Percentiles rank a stretch among this genome's conserved stretches.
phyloP scores from a whole-genome alignment of 2,797 vertebrate genomes.

The Okamejei kenojei region DNA sequence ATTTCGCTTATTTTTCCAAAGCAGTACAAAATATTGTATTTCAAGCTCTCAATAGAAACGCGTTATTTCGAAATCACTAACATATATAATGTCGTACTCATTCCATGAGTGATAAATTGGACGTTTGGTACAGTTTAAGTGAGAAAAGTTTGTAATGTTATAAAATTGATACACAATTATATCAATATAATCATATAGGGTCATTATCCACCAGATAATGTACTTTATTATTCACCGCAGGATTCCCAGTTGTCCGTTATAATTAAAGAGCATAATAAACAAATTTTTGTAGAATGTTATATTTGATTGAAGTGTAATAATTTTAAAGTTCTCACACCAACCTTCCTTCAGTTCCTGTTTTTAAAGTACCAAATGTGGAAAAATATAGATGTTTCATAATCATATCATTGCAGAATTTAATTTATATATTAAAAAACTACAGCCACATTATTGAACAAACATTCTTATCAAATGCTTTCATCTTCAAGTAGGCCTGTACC shows the following conservation, averaged over 20 bases:
- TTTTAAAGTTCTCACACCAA: neutral
- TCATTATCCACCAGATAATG: neutral
- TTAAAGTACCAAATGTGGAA: neutral
- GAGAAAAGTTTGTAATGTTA: neutral
- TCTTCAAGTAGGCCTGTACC: neutral
- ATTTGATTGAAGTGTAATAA: neutral
- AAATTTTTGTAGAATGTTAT: neutral
- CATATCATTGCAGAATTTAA: neutral
- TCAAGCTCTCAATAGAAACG: neutral
- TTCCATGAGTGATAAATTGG: too few relatives aligned
- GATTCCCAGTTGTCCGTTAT: neutral
- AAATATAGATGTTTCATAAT: neutral
- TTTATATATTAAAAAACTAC: neutral
- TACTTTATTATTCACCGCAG: neutral
- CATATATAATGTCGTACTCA: neutral
- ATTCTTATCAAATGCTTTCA: neutral
- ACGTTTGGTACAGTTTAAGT: neutral
- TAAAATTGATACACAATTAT: neutral
- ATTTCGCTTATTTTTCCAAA: neutral
- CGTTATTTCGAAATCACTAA: neutral
- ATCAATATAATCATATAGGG: neutral
- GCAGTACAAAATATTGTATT: neutral
- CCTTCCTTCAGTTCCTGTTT: neutral
- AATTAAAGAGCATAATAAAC: slow-evolving; percentile 6
- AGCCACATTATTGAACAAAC: too few relatives aligned